Conservation (phyloP, 2,113 vertebrate species). For the Chaetorhynchus papuensis region DNA sequence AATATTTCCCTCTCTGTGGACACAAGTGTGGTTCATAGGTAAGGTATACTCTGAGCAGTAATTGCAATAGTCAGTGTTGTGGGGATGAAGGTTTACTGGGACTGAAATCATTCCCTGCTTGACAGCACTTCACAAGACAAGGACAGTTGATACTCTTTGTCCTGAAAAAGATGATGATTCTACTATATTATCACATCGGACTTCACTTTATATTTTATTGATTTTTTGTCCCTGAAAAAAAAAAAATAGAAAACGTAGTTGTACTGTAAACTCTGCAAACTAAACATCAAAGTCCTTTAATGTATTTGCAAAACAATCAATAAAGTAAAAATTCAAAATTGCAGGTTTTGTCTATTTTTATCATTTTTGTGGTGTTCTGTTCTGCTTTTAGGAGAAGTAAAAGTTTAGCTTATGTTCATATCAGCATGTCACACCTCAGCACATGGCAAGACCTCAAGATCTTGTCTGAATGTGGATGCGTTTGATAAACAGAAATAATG, state of each 20-base stretch:
- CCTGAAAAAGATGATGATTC: background rate
- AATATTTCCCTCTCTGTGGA: background rate
- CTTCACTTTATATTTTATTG: background rate
- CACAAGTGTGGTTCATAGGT: background rate
- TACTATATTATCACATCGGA: background rate
- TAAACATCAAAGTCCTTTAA: background rate
- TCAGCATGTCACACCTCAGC: background rate
- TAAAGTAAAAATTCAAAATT: slow-evolving; percentile 5
- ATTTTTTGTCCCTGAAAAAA: background rate
- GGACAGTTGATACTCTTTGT: background rate
- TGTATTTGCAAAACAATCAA: slow-evolving; percentile 52
- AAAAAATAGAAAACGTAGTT: background rate
- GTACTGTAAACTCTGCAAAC: slow-evolving; percentile 27
- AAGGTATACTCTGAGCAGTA: background rate
- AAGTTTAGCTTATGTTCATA: background rate
- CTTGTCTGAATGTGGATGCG: background rate
- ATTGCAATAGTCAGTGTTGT: background rate
- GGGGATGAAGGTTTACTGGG: background rate
- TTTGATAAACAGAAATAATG: slow-evolving; percentile 17
- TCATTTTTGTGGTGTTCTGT: background rate
- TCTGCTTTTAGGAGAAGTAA: background rate
- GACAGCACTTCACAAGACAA: background rate
- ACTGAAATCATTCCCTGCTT: background rate
- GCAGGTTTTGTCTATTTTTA: background rate
- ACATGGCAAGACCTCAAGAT: background rate